Evolutionary conservation across 2,888 invertebrate species (phyloP), one percentile per base, ranked within the genome.

Genomic region (Hyppa rectilinea): DNA sequence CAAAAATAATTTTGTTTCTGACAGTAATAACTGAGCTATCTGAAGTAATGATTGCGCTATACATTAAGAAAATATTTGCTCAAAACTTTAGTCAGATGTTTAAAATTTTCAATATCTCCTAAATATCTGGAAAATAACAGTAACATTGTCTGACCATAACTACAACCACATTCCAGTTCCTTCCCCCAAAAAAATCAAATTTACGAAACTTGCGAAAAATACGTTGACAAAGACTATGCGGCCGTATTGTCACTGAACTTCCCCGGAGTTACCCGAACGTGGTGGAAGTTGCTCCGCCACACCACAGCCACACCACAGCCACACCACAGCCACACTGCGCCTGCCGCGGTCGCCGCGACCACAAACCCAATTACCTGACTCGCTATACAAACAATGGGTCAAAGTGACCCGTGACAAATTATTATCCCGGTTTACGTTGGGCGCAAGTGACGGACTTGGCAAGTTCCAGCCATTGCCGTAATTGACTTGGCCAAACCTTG

Each of bases 321-420:
- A n/a, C n/a, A n/a, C n/a, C n/a, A n/a, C n/a, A n/a, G n/a, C n/a
- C n/a, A 69, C 68, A 61, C 23, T 68, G 79, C 65, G 70, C 62
- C 60, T 50, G 64, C 70, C 70, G 52, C 49, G 73, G 67, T 56
- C 45, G 36, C 50, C n/a, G 20, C 58, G 53, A 69, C 85, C 78
- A 56, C 80, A 63, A 68, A 75, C 80, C 52, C 71, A 77, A 84
- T 84, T 84, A 80, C 78, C 73, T 77, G 80, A 66, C 71, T 73
- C 49, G 68, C 71, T 84, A 36, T 65, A 66, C 50, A 75, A 84
- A 83, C 78, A 82, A 69, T 78, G 65, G 61, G 55, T 73, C 72
- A 55, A 62, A 80, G 69, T 84, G 78, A 78, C 76, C 85, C 71
- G 50, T 63, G 80, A 82, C 74, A 73, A 82, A 84, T 81, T 71